These are phyloP conservation scores for Parazoanthus atlanticus DNA, from an alignment of 92 coral and sea anemone genomes.

Conservation along the genomic window DNA sequence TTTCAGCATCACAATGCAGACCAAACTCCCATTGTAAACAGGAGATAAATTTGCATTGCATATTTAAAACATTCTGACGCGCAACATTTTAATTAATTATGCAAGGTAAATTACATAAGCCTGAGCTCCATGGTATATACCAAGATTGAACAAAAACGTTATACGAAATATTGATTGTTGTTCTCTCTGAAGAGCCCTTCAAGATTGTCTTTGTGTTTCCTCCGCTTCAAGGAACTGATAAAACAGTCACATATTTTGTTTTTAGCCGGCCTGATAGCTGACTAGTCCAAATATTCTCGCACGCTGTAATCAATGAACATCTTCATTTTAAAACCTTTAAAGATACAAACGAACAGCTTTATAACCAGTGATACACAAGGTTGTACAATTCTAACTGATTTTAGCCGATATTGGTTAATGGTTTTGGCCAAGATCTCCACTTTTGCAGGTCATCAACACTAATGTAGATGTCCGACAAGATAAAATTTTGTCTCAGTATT, in stretches of 20 bases:
- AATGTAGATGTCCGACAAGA: not conserved
- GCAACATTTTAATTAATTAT: slow-evolving; percentile 14
- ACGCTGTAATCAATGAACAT: too few relatives aligned
- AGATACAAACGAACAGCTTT: not conserved
- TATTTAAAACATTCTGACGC: slow-evolving; percentile 31
- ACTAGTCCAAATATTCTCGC: too few relatives aligned
- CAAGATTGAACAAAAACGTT: slow-evolving; percentile 13
- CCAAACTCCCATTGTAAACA: slow-evolving; percentile 3
- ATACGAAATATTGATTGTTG: slow-evolving; percentile 12
- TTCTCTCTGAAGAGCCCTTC: not conserved
- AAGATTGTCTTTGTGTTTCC: not conserved
- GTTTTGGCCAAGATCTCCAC: not conserved
- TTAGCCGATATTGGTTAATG: not conserved
- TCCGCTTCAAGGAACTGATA: not conserved
- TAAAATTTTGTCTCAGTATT: not conserved
- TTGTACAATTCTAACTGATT: not conserved
- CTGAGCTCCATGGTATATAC: not conserved
- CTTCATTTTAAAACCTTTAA: not conserved
- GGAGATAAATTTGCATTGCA: slow-evolving; percentile 13
- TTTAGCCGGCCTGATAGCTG: too few relatives aligned
- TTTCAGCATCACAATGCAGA: not conserved
- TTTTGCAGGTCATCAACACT: not conserved
- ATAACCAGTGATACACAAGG: not conserved
- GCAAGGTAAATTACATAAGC: not conserved
- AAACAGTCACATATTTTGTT: not conserved